These are phyloP conservation scores for Hemicentrotus pulcherrimus DNA, from an alignment of 35 echinoderm and acorn worm species.

Conservation along the genomic window DNA sequence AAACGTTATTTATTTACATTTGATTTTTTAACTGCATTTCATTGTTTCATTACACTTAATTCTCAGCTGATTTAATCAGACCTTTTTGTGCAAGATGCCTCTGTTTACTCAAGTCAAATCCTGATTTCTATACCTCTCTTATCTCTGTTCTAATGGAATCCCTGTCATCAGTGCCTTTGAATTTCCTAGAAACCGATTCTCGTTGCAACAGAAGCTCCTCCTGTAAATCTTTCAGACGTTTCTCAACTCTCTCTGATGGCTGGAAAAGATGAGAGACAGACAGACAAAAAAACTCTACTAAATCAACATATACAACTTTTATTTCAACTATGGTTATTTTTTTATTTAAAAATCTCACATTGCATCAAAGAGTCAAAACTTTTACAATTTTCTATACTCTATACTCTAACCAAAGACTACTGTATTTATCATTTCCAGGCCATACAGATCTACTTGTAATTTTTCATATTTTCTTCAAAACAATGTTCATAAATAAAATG, in stretches of 20 bases:
- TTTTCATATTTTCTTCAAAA: no score
- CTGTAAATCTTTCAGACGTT: constrained; percentile 22
- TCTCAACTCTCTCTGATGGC: constrained; percentile 35
- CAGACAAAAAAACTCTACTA: not conserved
- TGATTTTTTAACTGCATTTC: no score
- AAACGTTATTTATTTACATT: no score
- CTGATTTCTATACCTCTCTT: constrained; percentile 13
- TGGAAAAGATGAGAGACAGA: not conserved
- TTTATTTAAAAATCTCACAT: not conserved
- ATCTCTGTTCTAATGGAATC: constrained; percentile 5
- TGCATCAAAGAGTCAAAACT: not conserved
- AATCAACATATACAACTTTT: not conserved
- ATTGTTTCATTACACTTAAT: no score
- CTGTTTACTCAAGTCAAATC: no score
- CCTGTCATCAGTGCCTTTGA: not conserved
- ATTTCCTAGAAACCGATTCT: constrained; percentile 6
- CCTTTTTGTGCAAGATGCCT: no score
- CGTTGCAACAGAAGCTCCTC: constrained; percentile 34
- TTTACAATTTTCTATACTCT: no score
- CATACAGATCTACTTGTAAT: no score
- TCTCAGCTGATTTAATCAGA: no score
- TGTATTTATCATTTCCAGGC: no score
- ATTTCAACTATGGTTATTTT: not conserved
- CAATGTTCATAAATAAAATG: no score
- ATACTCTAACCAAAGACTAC: no score